A percentile compares a stretch with the other conserved stretches of the same genome.
Conservation (phyloP, 2,797 vertebrate species). For the Tragopan temminckii region DNA sequence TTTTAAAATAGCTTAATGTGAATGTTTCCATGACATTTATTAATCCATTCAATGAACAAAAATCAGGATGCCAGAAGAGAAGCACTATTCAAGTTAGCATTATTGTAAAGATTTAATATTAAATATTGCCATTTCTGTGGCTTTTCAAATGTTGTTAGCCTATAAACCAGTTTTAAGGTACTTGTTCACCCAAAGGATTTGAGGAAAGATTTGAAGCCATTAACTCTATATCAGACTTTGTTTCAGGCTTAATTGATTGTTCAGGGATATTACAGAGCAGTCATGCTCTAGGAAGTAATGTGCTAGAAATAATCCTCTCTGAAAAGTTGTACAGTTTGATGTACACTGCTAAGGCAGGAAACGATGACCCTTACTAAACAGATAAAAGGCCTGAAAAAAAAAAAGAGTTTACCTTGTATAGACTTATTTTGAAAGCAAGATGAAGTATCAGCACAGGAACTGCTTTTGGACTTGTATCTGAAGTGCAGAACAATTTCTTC, state of each 20-base stretch:
- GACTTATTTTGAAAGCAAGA: conserved; percentile 36
- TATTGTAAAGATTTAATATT: not conserved
- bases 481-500: not conserved
- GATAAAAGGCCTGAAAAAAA: conserved; percentile 36
- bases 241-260: conserved; percentile 83
- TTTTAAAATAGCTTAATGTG: not conserved
- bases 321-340: conserved; percentile 54
- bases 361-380: conserved; percentile 57
- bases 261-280: conserved; percentile 69
- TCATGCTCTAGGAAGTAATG: conserved; percentile 77
- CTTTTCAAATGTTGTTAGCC: not conserved
- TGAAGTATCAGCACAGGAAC: not conserved
- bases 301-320: conserved; percentile 78
- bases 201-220: conserved; percentile 55
- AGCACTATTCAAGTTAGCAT: not conserved
- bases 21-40: not conserved
- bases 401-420: not conserved
- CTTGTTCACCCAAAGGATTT: conserved; percentile 30
- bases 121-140: not conserved
- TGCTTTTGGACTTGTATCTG: not conserved
- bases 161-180: conserved; percentile 13
- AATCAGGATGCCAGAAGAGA: not conserved
- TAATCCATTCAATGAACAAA: not conserved
- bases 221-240: conserved; percentile 54
- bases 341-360: conserved; percentile 67